Evolutionary conservation across 2,113 vertebrate genomes (phyloP), one percentile per base, ranked within the genome.

Genomic region (Gulo gulo): DNA sequence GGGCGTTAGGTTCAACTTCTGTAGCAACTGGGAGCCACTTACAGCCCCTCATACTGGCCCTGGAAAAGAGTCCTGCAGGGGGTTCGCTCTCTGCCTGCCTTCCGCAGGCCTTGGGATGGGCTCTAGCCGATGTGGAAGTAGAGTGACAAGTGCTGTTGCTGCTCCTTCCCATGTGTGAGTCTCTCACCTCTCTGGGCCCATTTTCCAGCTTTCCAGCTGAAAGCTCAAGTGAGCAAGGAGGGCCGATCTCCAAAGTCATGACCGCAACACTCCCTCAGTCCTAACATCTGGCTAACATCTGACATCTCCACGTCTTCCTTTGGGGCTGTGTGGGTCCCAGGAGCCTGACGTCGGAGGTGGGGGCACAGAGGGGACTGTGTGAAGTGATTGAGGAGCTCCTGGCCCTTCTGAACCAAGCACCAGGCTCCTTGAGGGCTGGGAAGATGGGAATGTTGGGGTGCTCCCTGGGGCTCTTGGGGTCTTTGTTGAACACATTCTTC

Each of bases 291-390:
- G 14, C 45, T 47, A 36, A 31, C 69, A n/a, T 55, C 31, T 55
- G n/a, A 29, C 15, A 47, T 45, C 42, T 71, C 67, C 3, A 50
- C 3, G 13, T 24, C 4, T 91, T 69, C 34, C 18, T 16, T 9
- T 1, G 2, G 39, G 14, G 23, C 18, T 69, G 29, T 11, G 20
- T 92, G 90, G 57, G 80, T 78, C 36, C 63, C 23, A 59, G 92
- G 18, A 52, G 24, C 45, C 67, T 29, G 67, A 69, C 36, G 45
- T 50, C 5, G 6, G 39, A 24, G 16, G 10, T 1, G 0, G 34
- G 42, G 2, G 0, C 4, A 26, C 6, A 2, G 55, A 52, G 8
- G 55, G 15, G 2, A 10, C 6, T 7, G 12, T 47, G 31, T 31
- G 50, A 57, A 34, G 26, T 42, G 86, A 85, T 6, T 20, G 7